Percentiles rank a stretch among this genome's conserved stretches.
These are phyloP conservation scores for Molothrus aeneus DNA, from an alignment of 2,797 vertebrate species.

Conservation along the genomic window DNA sequence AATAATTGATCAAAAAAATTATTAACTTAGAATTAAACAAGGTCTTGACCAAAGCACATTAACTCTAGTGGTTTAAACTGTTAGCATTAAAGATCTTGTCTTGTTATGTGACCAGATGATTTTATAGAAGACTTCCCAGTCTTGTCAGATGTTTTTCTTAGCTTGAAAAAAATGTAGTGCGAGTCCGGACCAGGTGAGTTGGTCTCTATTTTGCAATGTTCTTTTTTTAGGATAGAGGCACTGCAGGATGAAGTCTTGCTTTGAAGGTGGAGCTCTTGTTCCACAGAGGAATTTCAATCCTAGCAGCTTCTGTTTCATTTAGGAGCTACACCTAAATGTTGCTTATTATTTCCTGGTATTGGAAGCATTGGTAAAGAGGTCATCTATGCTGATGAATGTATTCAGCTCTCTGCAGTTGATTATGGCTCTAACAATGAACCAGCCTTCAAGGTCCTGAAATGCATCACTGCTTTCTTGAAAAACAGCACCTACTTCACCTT, in stretches of 20 bases:
- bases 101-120: background rate
- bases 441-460: background rate
- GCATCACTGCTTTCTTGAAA: background rate
- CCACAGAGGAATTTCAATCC: background rate
- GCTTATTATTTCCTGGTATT: background rate
- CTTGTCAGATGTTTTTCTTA: background rate
- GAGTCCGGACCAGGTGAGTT: background rate
- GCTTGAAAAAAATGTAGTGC: background rate
- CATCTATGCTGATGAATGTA: background rate
- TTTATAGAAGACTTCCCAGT: background rate
- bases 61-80: background rate
- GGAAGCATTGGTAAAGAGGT: background rate
- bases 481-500: background rate
- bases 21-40: background rate
- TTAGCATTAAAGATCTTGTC: background rate
- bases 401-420: conserved; percentile 1
- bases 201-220: background rate
- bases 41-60: background rate
- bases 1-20: conserved; percentile 5
- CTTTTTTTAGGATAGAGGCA: background rate
- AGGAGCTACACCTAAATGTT: background rate
- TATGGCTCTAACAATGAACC: background rate
- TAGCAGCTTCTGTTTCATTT: conserved; percentile 11
- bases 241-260: background rate
- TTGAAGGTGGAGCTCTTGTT: background rate